These are phyloP conservation scores for Cryptoprocta ferox DNA, from an alignment of 2,797 vertebrate genomes.

Conservation along the genomic window DNA sequence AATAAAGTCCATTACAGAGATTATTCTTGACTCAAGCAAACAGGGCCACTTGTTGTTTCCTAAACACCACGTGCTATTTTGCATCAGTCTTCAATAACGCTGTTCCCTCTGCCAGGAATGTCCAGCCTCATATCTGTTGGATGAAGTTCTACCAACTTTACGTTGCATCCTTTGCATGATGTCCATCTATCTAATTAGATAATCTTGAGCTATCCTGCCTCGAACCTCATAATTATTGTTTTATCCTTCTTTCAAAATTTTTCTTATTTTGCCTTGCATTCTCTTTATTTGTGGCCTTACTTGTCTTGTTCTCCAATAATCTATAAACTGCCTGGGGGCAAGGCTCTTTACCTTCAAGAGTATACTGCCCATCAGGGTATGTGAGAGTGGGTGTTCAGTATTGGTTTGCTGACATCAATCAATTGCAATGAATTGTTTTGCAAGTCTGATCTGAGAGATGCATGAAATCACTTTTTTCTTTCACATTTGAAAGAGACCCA, in stretches of 20 bases:
- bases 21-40: background rate
- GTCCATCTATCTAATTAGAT: background rate
- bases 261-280: background rate
- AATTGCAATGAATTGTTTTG: conserved; percentile 26
- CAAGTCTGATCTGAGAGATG: background rate
- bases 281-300: background rate
- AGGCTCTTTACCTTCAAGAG: background rate
- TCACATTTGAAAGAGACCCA: conserved; percentile 13
- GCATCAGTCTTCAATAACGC: background rate
- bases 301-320: background rate
- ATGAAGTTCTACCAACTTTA: background rate
- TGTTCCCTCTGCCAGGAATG: background rate
- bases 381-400: background rate
- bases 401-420: conserved; percentile 1
- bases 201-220: background rate
- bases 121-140: background rate
- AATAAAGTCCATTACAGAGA: background rate
- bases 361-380: background rate
- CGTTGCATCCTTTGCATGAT: background rate
- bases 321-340: background rate
- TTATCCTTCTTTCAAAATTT: background rate
- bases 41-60: background rate
- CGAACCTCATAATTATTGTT: background rate
- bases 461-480: conserved; percentile 7
- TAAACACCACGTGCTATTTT: background rate